A percentile compares a stretch with the other conserved stretches of the same genome.
These are phyloP conservation scores for Ctenosaura bakeri DNA, from an alignment of 2,797 vertebrate species.

Conservation along the genomic window DNA sequence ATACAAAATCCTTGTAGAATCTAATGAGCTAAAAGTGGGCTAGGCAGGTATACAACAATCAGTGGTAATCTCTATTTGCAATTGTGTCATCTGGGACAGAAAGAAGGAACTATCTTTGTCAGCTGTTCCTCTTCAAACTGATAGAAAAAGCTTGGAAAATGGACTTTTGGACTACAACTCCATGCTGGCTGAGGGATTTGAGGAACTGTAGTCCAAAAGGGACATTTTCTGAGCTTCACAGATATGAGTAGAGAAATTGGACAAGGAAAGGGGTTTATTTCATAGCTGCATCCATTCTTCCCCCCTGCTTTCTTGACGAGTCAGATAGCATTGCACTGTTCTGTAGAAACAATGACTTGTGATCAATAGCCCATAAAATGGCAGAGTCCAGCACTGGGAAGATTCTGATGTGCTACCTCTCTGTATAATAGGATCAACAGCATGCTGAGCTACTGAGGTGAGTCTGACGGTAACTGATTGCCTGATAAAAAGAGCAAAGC, in stretches of 20 bases:
- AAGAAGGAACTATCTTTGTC: too few species aligned
- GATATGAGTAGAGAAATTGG: conserved; percentile 35
- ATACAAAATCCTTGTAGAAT: not conserved
- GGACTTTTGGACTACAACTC: too few species aligned
- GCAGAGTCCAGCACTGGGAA: conserved; percentile 59
- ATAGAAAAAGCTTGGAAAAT: too few species aligned
- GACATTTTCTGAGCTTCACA: not conserved
- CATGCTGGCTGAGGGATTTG: too few species aligned
- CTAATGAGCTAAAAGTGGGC: not conserved
- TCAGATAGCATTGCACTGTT: conserved; percentile 60
- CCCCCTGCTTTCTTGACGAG: conserved; percentile 58
- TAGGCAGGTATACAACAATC: not conserved
- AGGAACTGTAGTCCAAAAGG: too few species aligned
- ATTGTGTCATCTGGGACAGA: not conserved
- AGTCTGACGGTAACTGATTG: conserved; percentile 70
- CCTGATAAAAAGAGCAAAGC: conserved; percentile 54
- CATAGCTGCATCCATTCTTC: conserved; percentile 13
- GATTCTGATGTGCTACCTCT: conserved; percentile 74
- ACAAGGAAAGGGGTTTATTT: not conserved
- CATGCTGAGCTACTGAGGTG: conserved; percentile 69
- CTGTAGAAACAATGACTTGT: conserved; percentile 63
- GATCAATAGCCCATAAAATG: conserved; percentile 76
- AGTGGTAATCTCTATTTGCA: not conserved
- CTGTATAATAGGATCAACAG: conserved; percentile 52
- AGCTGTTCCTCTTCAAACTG: not conserved